A percentile compares a stretch with the other conserved stretches of the same genome.
Evolutionary conservation across 2,888 invertebrate genomes (phyloP).

Genomic region (Busseola fusca): DNA sequence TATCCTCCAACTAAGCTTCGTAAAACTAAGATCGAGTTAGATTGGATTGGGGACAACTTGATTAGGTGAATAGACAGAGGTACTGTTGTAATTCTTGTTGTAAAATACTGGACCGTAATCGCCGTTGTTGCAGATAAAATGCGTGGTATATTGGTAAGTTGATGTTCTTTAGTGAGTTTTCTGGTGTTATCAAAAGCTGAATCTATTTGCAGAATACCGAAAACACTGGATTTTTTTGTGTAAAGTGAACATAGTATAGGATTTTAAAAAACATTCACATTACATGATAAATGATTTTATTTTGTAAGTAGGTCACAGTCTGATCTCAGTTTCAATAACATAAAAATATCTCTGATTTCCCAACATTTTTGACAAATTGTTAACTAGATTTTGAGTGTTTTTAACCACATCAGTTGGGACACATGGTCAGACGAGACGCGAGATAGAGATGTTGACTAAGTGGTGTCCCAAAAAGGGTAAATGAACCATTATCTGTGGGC

Average conservation of each 20-base stretch:
- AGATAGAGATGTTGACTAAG: background rate
- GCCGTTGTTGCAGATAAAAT: slow-evolving; percentile 24
- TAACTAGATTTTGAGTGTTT: too few species aligned
- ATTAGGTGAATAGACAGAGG: slow-evolving; percentile 53
- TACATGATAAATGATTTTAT: background rate
- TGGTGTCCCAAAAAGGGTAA: background rate
- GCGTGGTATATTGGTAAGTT: slow-evolving; percentile 36
- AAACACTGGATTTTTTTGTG: background rate
- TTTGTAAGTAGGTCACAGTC: too few species aligned
- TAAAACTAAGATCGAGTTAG: slow-evolving; percentile 53
- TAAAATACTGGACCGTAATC: slow-evolving; percentile 37
- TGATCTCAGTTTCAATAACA: too few species aligned
- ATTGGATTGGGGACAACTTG: slow-evolving; percentile 62
- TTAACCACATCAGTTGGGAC: too few species aligned
- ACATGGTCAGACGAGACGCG: background rate
- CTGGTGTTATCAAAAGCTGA: slow-evolving; percentile 10
- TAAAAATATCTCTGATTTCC: too few species aligned
- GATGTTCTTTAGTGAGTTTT: slow-evolving; percentile 20
- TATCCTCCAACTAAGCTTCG: slow-evolving; percentile 54
- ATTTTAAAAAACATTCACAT: too few species aligned
- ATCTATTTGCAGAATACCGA: slow-evolving; percentile 4
- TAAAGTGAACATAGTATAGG: too few species aligned
- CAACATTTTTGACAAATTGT: too few species aligned
- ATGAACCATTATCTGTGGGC: background rate
- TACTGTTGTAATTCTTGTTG: slow-evolving; percentile 39